Percentiles rank a stretch among this genome's conserved stretches.
Conservation (phyloP, 2,113 vertebrate genomes). For the Aleadryas rufinucha region DNA sequence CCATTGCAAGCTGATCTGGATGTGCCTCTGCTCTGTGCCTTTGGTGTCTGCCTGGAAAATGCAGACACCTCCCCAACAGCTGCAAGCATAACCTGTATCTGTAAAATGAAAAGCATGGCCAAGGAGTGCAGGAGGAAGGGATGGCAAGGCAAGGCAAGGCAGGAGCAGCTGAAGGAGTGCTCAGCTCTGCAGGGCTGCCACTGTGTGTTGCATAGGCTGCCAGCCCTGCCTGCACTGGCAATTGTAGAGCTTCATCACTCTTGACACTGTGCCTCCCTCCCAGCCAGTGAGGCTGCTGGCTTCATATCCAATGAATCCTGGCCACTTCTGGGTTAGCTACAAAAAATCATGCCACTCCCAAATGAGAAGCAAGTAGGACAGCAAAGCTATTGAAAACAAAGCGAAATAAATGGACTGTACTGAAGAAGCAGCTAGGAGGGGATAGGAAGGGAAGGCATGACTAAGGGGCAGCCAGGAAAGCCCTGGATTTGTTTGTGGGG, state of each 20-base stretch:
- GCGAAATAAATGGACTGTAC: fast-evolving
- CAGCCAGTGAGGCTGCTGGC: neutral
- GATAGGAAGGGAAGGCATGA: neutral
- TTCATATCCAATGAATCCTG: neutral
- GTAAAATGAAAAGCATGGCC: neutral
- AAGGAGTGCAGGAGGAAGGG: neutral
- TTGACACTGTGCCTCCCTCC: neutral
- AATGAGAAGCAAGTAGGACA: neutral
- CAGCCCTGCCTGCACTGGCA: neutral
- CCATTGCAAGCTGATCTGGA: neutral
- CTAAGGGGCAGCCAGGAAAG: neutral
- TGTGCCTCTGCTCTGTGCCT: fast-evolving
- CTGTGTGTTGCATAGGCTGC: neutral
- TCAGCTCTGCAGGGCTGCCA: neutral
- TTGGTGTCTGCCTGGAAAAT: neutral
- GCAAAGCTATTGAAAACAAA: neutral
- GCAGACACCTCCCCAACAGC: fast-evolving
- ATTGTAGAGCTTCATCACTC: neutral
- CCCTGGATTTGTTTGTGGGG: neutral
- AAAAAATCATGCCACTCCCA: neutral
- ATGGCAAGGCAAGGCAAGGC: fast-evolving
- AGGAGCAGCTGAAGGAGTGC: neutral
- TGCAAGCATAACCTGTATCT: neutral
- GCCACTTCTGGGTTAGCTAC: neutral
- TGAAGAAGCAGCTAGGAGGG: neutral